Conservation (phyloP, 2,797 vertebrate genomes). For the Melanotaenia boesemani region DNA sequence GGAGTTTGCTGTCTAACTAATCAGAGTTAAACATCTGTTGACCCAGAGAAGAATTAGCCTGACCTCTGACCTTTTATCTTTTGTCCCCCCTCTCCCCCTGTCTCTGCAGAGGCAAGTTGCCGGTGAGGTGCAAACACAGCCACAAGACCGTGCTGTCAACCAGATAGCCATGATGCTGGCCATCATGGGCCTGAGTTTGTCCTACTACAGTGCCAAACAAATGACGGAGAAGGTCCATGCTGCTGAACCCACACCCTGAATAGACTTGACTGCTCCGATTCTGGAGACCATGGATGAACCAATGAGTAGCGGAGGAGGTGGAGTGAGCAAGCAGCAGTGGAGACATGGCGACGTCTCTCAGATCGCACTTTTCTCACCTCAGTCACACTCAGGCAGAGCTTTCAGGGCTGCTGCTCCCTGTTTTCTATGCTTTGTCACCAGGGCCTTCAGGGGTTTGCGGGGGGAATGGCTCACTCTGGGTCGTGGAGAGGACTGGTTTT, state of each 20-base stretch:
- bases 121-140: slow-evolving; percentile 86
- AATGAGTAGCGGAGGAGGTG: slow-evolving; percentile 35
- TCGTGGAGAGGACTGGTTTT: slow-evolving; percentile 9
- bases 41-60: neutral
- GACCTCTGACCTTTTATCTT: slow-evolving; percentile 39
- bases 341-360: slow-evolving; percentile 21
- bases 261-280: neutral
- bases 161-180: slow-evolving; percentile 92
- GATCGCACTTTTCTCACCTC: slow-evolving; percentile 61
- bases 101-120: slow-evolving; percentile 90
- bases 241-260: slow-evolving; percentile 71
- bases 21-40: neutral
- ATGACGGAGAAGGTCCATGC: slow-evolving; percentile 84
- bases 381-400: slow-evolving; percentile 34
- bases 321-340: slow-evolving; percentile 12
- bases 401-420: slow-evolving; percentile 36
- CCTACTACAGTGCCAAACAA: slow-evolving; percentile 92
- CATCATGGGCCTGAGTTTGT: slow-evolving; percentile 90
- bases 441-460: slow-evolving; percentile 33
- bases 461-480: slow-evolving; percentile 25
- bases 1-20: neutral
- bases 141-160: slow-evolving; percentile 86
- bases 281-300: slow-evolving; percentile 38
- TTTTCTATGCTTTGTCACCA: slow-evolving; percentile 49
- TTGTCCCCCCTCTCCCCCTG: neutral